Conservation (phyloP, 2,797 vertebrate species). For the Ataeniobius toweri region DNA sequence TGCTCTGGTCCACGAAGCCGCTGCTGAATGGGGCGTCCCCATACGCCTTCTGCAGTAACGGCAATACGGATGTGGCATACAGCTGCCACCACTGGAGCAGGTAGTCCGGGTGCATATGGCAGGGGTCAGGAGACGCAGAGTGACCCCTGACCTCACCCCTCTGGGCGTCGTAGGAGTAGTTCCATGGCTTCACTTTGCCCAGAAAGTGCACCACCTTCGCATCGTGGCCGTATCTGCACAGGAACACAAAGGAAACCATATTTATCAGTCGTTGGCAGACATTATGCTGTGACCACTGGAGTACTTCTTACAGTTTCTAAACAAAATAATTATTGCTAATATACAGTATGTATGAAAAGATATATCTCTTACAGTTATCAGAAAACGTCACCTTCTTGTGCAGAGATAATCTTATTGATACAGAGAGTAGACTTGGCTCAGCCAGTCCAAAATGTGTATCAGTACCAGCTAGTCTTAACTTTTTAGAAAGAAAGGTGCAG, state of each 20-base stretch:
- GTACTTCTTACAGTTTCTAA: neutral
- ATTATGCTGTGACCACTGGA: neutral
- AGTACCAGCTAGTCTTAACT: neutral
- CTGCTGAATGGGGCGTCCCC: slow-evolving; percentile 77
- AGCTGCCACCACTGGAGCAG: slow-evolving; percentile 91
- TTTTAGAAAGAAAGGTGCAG: slow-evolving; percentile 4
- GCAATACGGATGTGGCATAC: slow-evolving; percentile 80
- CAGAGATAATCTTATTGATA: neutral
- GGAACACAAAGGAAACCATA: neutral
- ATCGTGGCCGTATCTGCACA: slow-evolving; percentile 87
- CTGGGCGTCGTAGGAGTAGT: slow-evolving; percentile 86
- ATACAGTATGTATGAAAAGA: too few relatives aligned
- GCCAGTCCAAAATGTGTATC: neutral
- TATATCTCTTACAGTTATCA: neutral
- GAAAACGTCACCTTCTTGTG: neutral
- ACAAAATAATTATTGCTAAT: too few relatives aligned
- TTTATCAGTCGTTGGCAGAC: neutral
- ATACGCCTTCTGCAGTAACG: slow-evolving; percentile 82
- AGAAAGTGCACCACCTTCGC: slow-evolving; percentile 97
- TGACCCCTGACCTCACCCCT: slow-evolving; percentile 84
- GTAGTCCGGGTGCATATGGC: slow-evolving; percentile 86
- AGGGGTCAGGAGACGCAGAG: slow-evolving; percentile 65
- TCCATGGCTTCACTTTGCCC: slow-evolving; percentile 92
- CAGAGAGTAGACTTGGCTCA: neutral
- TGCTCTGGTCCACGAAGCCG: slow-evolving; percentile 70